Evolutionary conservation across 2,888 invertebrate species (phyloP), one percentile per base, ranked within the genome.

Genomic region (Trachelus troglodyta): DNA sequence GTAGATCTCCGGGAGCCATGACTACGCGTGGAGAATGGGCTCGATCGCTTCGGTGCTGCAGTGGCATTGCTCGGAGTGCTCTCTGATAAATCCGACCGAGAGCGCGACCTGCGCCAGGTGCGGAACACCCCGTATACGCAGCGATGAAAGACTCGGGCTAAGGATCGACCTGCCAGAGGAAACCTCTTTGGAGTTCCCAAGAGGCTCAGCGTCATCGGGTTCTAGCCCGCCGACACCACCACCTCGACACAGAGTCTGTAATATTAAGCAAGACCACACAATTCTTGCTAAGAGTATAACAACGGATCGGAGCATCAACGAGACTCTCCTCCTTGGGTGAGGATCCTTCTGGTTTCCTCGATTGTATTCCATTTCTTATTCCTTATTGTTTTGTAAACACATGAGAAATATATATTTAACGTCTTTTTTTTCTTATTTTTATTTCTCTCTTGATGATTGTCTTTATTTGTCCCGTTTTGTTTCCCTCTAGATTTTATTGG

Each of bases 1-100:
- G 71, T 31, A 78, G 35, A 78, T 31, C 69, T 56, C 56, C 37
- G 73, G 75, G 88, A 92, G 92, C 91, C 92, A 93, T 93, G 93
- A 92, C 92, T 92, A 91, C 92, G 89, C 88, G 91, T 89, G 87
- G 89, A 93, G 92, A 91, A 97, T 97, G 97, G 97, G 97, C 93
- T 97, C 97, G 92, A 97, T 97, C 94, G 97, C 97, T 93, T 97
- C 97, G 92, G 97, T 97, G 93, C 95, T 97, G 92, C 97, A 97
- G 94, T 97, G 97, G 97, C 96, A 96, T 94, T 97, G 97, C 94
- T 94, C 94, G 92, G 94, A 95, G 92, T 97, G 97, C 93, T 95
- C 96, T 93, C 94, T 96, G 92, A 97, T 97, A 93, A 97, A 97
- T 92, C 96, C 97, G 85, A 97, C 96, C 83, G 97, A 97, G 93